These are phyloP conservation scores for Planococcus citri DNA, from an alignment of 1,140 invertebrate species.

Conservation along the genomic window DNA sequence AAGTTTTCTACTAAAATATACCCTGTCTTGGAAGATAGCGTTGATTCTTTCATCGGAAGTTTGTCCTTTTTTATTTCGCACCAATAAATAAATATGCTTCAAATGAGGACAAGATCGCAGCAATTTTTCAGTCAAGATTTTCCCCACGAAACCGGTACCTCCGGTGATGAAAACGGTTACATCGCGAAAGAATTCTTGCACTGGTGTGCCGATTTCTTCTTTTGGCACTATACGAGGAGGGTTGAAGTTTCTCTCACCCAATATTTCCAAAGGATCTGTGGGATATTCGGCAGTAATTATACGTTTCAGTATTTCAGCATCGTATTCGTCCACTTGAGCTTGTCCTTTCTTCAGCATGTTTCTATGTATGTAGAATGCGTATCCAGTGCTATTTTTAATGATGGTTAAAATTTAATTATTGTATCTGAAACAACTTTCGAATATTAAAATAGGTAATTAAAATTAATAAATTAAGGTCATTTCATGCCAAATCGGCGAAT, in stretches of 20 bases:
- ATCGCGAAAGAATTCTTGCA: no score
- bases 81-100: slow-evolving; percentile 57
- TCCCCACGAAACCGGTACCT: slow-evolving; percentile 65
- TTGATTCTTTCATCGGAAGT: slow-evolving; percentile 44
- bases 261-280: slow-evolving; percentile 24
- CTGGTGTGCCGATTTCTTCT: no score
- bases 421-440: background rate
- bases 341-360: slow-evolving; percentile 11
- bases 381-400: slow-evolving; percentile 26
- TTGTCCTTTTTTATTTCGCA: slow-evolving; percentile 55
- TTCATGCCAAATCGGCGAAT: no score
- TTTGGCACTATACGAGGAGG: no score
- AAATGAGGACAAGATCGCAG: no score
- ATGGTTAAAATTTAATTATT: no score
- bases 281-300: slow-evolving; percentile 26
- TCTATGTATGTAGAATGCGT: slow-evolving; percentile 23
- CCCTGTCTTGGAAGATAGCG: slow-evolving; percentile 54
- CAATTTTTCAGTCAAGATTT: slow-evolving; percentile 72
- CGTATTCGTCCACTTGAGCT: slow-evolving; percentile 7
- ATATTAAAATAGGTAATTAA: no score
- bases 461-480: no score
- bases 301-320: slow-evolving; percentile 20
- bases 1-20: slow-evolving; percentile 31
- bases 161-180: slow-evolving; percentile 38
- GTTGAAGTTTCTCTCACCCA: slow-evolving; percentile 25